Base-by-base conservation (phyloP, 2,888 invertebrate species). In the Drosophila stalkeri region DNA sequence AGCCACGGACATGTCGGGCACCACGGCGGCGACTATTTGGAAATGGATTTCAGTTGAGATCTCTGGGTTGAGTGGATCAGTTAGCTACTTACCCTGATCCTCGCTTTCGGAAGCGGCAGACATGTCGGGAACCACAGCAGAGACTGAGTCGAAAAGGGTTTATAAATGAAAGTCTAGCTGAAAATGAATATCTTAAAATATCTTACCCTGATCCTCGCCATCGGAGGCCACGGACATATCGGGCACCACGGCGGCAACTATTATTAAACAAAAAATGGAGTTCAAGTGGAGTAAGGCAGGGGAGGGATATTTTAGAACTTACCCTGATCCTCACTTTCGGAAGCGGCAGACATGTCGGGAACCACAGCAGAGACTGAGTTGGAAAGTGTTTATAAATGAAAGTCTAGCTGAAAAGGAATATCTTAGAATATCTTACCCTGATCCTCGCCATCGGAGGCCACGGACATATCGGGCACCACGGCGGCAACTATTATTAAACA, bases 1-100 rank as follows among this genome's bases (percentile, higher is more conserved):
- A 54, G 83, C 86, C 54, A 86, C 73, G 8, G 83, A 82, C 39
- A 85, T 85, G 33, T 87, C 85, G 49, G 75, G 80, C 35, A 76
- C 20, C 52, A 64, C 59, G 49, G 62, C 69, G 12, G 27, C 62
- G 9, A 33, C 79, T 77, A 46, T 16, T 31, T 0, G 7, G 8
- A n/a, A 8, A 16, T 16, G 49, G 31, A 7, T 6, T 4, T 23
- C 9, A 27, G 55, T 3, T 5, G 7, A 37, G 39, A 41, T 14
- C 27, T 2, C 23, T 18, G 11, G 12, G 27, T 0, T 5, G 9
- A 18, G 20, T 35, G 18, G 6, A 3, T 1, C 1, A 23, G 41
- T 9, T 3, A 5, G 3, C 0, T 18, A 41, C 65, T 66, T 49
- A 65, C 64, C 31, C 14, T 33, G 16, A 16, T 64, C 41, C 14